Percentiles rank a stretch among this genome's conserved stretches.
phyloP scores from a whole-genome alignment of 1,140 invertebrate genomes.

The Hypothenemus hampei region DNA sequence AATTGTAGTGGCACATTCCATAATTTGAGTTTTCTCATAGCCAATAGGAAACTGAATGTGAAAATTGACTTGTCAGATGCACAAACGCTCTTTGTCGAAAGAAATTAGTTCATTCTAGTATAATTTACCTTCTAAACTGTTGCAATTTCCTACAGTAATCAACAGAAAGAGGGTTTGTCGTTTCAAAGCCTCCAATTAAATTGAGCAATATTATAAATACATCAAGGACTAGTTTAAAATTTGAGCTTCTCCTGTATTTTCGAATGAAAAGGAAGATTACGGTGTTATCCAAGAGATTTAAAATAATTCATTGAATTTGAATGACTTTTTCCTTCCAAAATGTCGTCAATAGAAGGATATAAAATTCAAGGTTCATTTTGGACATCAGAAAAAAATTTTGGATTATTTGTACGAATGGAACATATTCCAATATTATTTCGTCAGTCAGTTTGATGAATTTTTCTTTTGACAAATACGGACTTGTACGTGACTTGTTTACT shows the following conservation, averaged over 20 bases:
- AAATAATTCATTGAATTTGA: constrained; percentile 34
- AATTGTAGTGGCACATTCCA: constrained; percentile 32
- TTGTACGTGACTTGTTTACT: constrained; percentile 30
- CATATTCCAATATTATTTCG: constrained; percentile 35
- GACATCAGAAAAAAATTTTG: constrained; percentile 32
- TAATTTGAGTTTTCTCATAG: constrained; percentile 39
- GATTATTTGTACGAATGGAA: constrained; percentile 34
- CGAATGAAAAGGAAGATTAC: constrained; percentile 38
- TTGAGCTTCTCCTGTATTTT: constrained; percentile 33
- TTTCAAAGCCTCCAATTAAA: constrained; percentile 23
- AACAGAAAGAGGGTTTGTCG: constrained; percentile 34
- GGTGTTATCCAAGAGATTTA: constrained; percentile 34
- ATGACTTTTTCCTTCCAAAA: constrained; percentile 34
- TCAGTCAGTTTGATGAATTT: constrained; percentile 34
- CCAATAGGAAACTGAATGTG: constrained; percentile 34
- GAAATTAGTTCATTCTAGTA: constrained; percentile 37
- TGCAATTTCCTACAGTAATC: constrained; percentile 38
- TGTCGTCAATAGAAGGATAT: constrained; percentile 36
- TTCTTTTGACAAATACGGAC: constrained; percentile 31
- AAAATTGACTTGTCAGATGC: constrained; percentile 37
- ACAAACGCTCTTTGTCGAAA: constrained; percentile 30
- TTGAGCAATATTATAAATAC: constrained; percentile 35
- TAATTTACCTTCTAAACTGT: constrained; percentile 25
- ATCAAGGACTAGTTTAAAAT: constrained; percentile 39
- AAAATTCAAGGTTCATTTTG: constrained; percentile 28